Evolutionary conservation across 2,113 vertebrate genomes (phyloP).

Genomic region (Erythrocercus mccallii): DNA sequence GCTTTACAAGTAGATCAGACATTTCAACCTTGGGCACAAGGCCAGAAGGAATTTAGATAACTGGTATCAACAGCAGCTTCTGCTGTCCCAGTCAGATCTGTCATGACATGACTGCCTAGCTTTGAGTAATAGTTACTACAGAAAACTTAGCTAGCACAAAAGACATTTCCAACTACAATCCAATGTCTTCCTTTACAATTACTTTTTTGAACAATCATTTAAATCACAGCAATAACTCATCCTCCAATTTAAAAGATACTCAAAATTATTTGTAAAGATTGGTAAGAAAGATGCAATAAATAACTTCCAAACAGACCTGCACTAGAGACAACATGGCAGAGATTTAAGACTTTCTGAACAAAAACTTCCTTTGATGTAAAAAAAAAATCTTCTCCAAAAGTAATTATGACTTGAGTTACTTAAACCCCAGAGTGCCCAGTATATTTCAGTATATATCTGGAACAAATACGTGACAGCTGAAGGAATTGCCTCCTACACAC

Average conservation of each 20-base stretch:
- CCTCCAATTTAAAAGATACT: background rate
- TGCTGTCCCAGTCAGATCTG: background rate
- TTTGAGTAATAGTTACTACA: background rate
- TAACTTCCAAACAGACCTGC: background rate
- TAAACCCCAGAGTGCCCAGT: background rate
- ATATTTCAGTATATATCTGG: constrained; percentile 16
- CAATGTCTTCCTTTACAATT: background rate
- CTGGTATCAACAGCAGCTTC: background rate
- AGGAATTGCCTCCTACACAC: constrained; percentile 28
- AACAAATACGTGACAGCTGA: background rate
- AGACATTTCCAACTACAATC: background rate
- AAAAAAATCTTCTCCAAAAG: background rate
- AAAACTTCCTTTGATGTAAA: background rate
- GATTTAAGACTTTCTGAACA: background rate
- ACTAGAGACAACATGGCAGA: background rate
- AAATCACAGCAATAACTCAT: background rate
- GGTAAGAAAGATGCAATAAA: background rate
- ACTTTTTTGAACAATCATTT: background rate
- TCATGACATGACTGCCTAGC: background rate
- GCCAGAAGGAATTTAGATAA: background rate
- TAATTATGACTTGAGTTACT: background rate
- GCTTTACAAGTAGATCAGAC: background rate
- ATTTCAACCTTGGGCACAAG: accelerated
- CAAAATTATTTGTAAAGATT: background rate
- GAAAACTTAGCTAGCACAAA: background rate